These are phyloP conservation scores for Hypomecis atomaria DNA, from an alignment of 2,888 invertebrate species.

Conservation along the genomic window DNA sequence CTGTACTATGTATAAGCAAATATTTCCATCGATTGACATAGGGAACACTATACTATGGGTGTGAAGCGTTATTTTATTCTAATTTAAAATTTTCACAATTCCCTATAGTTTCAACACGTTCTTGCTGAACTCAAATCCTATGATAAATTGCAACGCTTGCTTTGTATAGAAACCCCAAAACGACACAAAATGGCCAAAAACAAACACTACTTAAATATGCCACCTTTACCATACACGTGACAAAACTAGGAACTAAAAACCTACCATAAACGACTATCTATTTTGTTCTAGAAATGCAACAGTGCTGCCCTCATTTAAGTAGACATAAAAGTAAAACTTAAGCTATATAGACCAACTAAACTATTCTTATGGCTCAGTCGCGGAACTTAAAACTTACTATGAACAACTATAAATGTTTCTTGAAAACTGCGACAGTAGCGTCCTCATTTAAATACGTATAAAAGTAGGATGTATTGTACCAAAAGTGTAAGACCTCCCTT, in stretches of 20 bases:
- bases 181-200: constrained; percentile 15
- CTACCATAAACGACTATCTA: neutral
- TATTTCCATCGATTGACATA: no score
- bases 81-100: no score
- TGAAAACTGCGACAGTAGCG: neutral
- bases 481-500: constrained; percentile 25
- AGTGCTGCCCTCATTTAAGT: neutral
- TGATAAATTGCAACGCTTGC: constrained; percentile 16
- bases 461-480: neutral
- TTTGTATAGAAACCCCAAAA: constrained; percentile 10
- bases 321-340: neutral
- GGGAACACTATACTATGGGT: no score
- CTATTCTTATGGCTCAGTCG: neutral
- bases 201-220: neutral
- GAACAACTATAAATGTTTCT: neutral
- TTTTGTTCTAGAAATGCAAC: neutral
- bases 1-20: no score
- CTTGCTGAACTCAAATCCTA: constrained; percentile 3
- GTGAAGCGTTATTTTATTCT: no score
- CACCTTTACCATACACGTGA: neutral
- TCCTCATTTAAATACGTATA: neutral
- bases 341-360: neutral
- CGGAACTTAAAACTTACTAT: neutral
- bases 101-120: neutral
- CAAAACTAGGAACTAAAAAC: neutral